Percentiles rank a stretch among this genome's conserved stretches.
phyloP scores from a whole-genome alignment of 2,888 invertebrate genomes.

The Leptopilina drosophilae region DNA sequence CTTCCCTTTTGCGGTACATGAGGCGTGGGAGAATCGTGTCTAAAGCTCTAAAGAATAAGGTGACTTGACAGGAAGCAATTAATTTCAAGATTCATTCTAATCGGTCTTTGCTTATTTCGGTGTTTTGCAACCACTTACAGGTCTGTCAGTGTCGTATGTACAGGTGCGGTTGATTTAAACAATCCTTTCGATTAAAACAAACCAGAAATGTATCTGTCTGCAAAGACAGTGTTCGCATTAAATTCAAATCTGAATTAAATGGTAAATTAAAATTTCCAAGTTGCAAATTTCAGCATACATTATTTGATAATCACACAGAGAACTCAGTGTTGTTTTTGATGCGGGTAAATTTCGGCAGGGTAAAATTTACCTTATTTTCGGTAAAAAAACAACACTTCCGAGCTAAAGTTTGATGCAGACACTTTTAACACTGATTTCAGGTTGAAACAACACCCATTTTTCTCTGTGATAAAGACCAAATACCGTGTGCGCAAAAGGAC shows the following conservation, averaged over 20 bases:
- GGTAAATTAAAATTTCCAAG: background rate
- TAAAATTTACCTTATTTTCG: too few relatives aligned
- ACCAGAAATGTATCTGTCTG: background rate
- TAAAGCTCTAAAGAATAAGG: conserved; percentile 6
- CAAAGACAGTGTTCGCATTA: background rate
- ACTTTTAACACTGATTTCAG: too few relatives aligned
- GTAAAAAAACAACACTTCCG: too few relatives aligned
- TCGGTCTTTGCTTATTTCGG: conserved; percentile 20
- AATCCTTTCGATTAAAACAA: background rate
- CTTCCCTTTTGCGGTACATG: conserved; percentile 15
- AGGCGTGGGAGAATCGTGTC: conserved; percentile 33
- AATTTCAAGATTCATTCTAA: conserved; percentile 25
- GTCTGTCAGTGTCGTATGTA: background rate
- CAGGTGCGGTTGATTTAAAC: conserved; percentile 23
- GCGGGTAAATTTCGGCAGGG: too few relatives aligned
- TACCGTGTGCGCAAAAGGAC: background rate
- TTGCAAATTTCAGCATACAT: too few relatives aligned
- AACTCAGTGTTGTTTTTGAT: too few relatives aligned
- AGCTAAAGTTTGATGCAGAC: too few relatives aligned
- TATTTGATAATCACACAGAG: too few relatives aligned
- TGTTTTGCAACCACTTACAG: conserved; percentile 4
- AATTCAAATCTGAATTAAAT: background rate
- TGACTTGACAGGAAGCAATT: conserved; percentile 34
- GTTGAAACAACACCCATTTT: too few relatives aligned
- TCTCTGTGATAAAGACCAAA: too few relatives aligned